Evolutionary conservation across 2,888 invertebrate genomes (phyloP), one percentile per base, ranked within the genome.

Genomic region (Nomada ferruginata): DNA sequence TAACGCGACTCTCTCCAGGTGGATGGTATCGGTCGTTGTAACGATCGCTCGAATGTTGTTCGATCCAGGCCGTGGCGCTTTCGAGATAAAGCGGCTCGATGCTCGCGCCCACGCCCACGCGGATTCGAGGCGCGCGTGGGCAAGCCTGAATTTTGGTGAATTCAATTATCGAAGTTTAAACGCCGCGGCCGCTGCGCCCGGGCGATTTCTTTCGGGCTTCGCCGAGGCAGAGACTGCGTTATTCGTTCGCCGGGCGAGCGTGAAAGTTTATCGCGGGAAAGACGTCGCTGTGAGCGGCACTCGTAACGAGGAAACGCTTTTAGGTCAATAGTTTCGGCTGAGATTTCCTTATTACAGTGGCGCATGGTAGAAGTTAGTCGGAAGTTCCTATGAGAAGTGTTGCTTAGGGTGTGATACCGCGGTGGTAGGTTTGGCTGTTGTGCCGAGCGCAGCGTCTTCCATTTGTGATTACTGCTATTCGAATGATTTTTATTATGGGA

Each of bases 141-240:
- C 81, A 57, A 76, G 80, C 55, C 11, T 72, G 80, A 53, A 80
- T 76, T 75, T 73, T 36, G 76, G 60, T 23, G 70, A 80, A 81
- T 83, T 83, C 82, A 80, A 83, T 83, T 83, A 83, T 76, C 69
- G 52, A 18, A 44, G n/a, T 60, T 80, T 80, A 76, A 82, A 73
- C 76, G 60, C 47, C 26, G 47, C 26, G 71, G 47, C 26, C 60
- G 47, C 60, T 60, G 59, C 23, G 15, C 57, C 15, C 26, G 11
- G 42, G 3, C 15, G 52, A 50, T 50, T 55, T 68, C 53, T 73
- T 78, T 59, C 50, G 18, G 11, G 10, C 55, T 4, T 26, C 7
- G 15, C 26, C 13, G 2, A 50, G 50, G 5, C 29, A 23, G 61
- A 23, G 52, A 69, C 63, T 18, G 15, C 36, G 23, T 52, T 60